Evolutionary conservation across 2,113 vertebrate species (phyloP).

Genomic region (Ammodramus savannarum): DNA sequence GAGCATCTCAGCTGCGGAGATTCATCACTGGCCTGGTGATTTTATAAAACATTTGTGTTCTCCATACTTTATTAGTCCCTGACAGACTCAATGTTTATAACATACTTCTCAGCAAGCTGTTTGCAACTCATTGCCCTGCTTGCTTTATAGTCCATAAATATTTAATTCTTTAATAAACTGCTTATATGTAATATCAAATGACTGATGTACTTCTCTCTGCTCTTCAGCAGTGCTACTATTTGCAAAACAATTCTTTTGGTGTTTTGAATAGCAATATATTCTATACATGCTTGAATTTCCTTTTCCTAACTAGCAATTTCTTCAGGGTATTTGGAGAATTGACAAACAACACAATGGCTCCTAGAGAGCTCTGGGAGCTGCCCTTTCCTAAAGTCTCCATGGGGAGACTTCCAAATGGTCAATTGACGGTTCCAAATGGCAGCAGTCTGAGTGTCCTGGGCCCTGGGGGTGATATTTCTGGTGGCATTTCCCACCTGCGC

Average conservation of each 20-base stretch:
- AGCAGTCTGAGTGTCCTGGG: background rate
- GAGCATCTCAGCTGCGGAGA: slow-evolving; percentile 39
- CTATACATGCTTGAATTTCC: slow-evolving; percentile 71
- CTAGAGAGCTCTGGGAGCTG: background rate
- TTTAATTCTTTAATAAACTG: slow-evolving; percentile 83
- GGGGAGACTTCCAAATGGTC: background rate
- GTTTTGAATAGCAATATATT: slow-evolving; percentile 68
- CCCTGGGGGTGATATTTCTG: background rate
- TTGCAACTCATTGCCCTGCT: slow-evolving; percentile 73
- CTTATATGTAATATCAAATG: slow-evolving; percentile 78
- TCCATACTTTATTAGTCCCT: slow-evolving; percentile 73
- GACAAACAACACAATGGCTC: slow-evolving; percentile 43
- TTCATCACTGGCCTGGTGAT: slow-evolving; percentile 61
- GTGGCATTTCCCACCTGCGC: background rate
- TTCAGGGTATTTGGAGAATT: slow-evolving; percentile 49
- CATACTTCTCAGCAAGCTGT: slow-evolving; percentile 75
- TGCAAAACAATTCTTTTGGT: slow-evolving; percentile 70
- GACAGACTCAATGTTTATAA: slow-evolving; percentile 76
- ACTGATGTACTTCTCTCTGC: slow-evolving; percentile 68
- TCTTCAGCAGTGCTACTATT: slow-evolving; percentile 71
- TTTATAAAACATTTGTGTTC: slow-evolving; percentile 69
- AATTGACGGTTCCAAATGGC: background rate
- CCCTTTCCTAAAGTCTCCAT: background rate
- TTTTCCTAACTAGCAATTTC: slow-evolving; percentile 67
- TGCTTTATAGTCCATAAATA: slow-evolving; percentile 80